Percentiles rank a stretch among this genome's conserved stretches.
Evolutionary conservation across 2,888 invertebrate species (phyloP).

Genomic region (Timema podura): DNA sequence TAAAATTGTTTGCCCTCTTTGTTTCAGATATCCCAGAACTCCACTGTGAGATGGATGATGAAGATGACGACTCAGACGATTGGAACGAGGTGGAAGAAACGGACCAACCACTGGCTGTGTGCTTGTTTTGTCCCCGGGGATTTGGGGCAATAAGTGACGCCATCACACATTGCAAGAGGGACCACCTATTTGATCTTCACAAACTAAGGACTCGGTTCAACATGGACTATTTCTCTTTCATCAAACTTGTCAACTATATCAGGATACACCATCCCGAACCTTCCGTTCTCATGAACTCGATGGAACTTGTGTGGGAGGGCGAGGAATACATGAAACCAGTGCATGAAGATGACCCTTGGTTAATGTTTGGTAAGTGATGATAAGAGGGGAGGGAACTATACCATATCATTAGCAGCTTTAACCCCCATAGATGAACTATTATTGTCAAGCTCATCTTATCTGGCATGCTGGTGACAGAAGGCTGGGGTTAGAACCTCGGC

Average conservation of each 20-base stretch:
- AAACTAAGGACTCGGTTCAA: slow-evolving; percentile 62
- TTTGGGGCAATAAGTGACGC: slow-evolving; percentile 60
- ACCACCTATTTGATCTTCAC: slow-evolving; percentile 63
- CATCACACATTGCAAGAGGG: slow-evolving; percentile 60
- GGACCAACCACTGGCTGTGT: slow-evolving; percentile 49
- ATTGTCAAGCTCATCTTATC: too few relatives aligned
- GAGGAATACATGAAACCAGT: slow-evolving; percentile 75
- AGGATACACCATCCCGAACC: slow-evolving; percentile 58
- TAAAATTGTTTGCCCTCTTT: not conserved
- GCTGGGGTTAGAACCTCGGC: too few relatives aligned
- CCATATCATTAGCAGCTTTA: too few relatives aligned
- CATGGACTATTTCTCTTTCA: slow-evolving; percentile 69
- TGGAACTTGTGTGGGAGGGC: slow-evolving; percentile 63
- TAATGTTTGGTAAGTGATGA: slow-evolving; percentile 67
- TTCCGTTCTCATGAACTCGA: slow-evolving; percentile 50
- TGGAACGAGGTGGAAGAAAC: slow-evolving; percentile 54
- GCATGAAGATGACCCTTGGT: slow-evolving; percentile 69
- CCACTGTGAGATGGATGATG: slow-evolving; percentile 31
- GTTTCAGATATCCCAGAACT: slow-evolving; percentile 26
- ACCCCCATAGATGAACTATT: too few relatives aligned
- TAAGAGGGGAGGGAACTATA: not conserved
- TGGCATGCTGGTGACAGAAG: too few relatives aligned
- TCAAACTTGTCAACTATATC: slow-evolving; percentile 70
- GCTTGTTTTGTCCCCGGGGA: slow-evolving; percentile 68
- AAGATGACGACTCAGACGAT: slow-evolving; percentile 46